Evolutionary conservation across 1,140 invertebrate genomes (phyloP).

Genomic region (Hyles vespertilio): DNA sequence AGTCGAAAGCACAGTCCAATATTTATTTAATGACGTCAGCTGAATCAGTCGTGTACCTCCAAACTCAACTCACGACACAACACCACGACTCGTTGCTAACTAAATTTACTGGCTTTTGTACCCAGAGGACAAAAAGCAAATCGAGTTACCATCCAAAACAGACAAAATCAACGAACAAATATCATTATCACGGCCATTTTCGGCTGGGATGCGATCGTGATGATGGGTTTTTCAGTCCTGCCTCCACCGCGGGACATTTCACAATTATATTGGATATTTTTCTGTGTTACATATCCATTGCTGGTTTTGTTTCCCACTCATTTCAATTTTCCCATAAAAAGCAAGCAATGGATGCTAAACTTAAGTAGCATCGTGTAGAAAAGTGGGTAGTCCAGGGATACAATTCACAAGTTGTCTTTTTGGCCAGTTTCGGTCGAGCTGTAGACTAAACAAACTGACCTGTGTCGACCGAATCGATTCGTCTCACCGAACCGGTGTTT

Average conservation of each 20-base stretch:
- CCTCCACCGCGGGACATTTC: conserved; percentile 16
- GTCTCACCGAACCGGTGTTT: conserved; percentile 33
- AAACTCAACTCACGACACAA: conserved; percentile 33
- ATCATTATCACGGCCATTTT: conserved; percentile 69
- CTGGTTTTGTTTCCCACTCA: conserved; percentile 9
- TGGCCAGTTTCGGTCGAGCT: conserved; percentile 48
- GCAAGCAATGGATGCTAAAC: conserved; percentile 24
- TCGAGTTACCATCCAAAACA: conserved; percentile 71
- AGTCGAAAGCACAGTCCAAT: conserved; percentile 57
- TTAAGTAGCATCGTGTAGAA: neutral
- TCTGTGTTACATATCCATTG: conserved; percentile 20
- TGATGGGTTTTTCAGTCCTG: conserved; percentile 63
- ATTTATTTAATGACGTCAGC: conserved; percentile 64
- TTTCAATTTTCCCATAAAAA: neutral
- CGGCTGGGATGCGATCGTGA: conserved; percentile 65
- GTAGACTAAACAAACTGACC: conserved; percentile 63
- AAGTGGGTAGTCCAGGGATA: conserved; percentile 30
- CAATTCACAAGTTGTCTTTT: conserved; percentile 69
- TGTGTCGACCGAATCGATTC: conserved; percentile 60
- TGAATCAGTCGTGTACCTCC: conserved; percentile 12
- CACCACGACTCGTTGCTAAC: conserved; percentile 49
- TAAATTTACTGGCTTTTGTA: conserved; percentile 68
- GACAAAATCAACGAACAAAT: conserved; percentile 72
- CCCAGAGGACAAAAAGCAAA: conserved; percentile 63
- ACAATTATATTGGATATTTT: neutral